A percentile compares a stretch with the other conserved stretches of the same genome.
phyloP scores from a whole-genome alignment of 2,113 vertebrate genomes.

The Oriolus oriolus region DNA sequence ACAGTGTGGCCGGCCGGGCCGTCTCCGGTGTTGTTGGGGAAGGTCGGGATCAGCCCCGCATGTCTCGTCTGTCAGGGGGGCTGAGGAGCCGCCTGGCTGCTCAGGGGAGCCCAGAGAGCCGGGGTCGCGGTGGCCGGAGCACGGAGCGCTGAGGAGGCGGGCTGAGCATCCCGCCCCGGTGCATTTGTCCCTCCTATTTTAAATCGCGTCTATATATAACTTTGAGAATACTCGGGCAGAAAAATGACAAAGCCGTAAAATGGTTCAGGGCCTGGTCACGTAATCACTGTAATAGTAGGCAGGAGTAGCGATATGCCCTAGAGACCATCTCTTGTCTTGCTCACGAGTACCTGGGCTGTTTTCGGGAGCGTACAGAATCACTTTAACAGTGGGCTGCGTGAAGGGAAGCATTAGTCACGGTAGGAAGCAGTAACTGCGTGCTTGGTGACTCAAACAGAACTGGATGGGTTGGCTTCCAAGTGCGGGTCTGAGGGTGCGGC shows the following conservation, averaged over 20 bases:
- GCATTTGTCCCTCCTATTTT: not conserved
- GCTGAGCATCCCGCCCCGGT: no score
- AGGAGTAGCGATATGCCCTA: not conserved
- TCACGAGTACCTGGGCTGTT: not conserved
- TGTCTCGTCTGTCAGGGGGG: not conserved
- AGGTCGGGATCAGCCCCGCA: not conserved
- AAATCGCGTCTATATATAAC: not conserved
- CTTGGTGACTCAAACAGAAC: not conserved
- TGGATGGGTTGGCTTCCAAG: not conserved
- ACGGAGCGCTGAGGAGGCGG: not conserved
- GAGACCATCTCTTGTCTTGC: not conserved
- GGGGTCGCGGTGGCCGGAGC: not conserved
- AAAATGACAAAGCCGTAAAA: not conserved
- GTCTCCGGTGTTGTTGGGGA: no score
- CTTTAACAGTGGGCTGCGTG: not conserved
- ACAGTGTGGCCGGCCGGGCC: rapidly evolving
- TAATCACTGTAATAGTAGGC: not conserved
- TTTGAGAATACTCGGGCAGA: not conserved
- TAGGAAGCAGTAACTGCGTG: not conserved
- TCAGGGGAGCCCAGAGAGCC: not conserved
- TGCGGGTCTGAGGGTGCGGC: not conserved
- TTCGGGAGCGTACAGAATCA: rapidly evolving
- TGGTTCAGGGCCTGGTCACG: not conserved
- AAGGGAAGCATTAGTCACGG: not conserved
- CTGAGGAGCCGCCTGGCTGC: not conserved